These are phyloP conservation scores for Leucopternis melanops DNA, from an alignment of 2,113 vertebrate species.

Conservation along the genomic window DNA sequence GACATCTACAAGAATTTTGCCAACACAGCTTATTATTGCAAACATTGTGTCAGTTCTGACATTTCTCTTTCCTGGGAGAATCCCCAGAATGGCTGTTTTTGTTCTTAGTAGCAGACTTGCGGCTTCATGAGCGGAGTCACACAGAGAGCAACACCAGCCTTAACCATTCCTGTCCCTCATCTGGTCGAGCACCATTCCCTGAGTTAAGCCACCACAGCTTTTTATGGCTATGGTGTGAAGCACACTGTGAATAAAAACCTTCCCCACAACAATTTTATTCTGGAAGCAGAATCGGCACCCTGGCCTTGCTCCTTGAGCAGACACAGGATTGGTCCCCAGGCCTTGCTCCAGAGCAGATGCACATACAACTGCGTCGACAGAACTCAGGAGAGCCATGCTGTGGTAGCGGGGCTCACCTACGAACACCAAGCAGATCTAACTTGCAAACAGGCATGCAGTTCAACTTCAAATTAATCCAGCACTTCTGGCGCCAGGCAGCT, in stretches of 20 bases:
- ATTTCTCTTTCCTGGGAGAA: not conserved
- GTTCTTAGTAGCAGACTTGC: not conserved
- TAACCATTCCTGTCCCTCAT: not conserved
- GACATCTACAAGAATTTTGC: constrained; percentile 34
- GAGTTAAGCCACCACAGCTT: not conserved
- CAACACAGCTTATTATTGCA: constrained; percentile 32
- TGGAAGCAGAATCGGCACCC: not conserved
- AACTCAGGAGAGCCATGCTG: not conserved
- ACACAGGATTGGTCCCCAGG: not conserved
- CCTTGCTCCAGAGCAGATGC: not conserved
- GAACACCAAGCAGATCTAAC: not conserved
- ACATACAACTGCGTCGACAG: fast-evolving
- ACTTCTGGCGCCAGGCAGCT: not conserved
- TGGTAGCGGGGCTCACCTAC: fast-evolving
- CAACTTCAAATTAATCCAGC: not conserved
- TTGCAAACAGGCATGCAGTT: not conserved
- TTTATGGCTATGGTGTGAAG: not conserved
- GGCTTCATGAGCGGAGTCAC: not conserved
- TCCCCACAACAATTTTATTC: not conserved
- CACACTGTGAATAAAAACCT: not conserved
- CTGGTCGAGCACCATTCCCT: not conserved
- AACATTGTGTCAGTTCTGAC: constrained; percentile 50
- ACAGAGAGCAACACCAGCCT: not conserved
- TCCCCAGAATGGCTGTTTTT: not conserved
- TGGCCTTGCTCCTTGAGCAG: not conserved